Evolutionary conservation across 2,113 vertebrate species (phyloP).

Genomic region (Dendropsophus ebraccatus): DNA sequence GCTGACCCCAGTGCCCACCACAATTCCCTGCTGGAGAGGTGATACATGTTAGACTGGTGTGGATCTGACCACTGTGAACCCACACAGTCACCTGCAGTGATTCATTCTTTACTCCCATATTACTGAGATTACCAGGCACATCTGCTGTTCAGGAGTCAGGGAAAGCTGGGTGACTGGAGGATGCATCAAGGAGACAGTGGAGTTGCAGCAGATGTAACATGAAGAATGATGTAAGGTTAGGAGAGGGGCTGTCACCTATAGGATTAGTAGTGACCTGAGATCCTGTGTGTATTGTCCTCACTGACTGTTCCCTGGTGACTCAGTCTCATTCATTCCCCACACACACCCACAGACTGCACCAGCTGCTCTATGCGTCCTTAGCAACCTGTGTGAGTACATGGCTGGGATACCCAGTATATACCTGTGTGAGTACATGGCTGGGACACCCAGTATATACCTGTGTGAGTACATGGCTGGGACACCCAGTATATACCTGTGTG

Average conservation of each 20-base stretch:
- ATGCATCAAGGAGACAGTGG: no score
- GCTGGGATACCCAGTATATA: background rate
- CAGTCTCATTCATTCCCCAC: background rate
- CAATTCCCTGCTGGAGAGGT: no score
- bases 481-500: background rate
- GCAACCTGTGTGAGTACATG: background rate
- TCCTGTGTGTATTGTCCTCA: background rate
- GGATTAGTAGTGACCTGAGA: background rate
- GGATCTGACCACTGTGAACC: no score
- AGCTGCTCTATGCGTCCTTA: slow-evolving; percentile 23
- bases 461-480: background rate
- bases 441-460: background rate
- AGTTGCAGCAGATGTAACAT: no score
- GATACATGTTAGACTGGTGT: no score
- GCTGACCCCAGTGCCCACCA: no score
- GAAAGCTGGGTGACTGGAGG: no score
- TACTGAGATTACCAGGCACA: no score
- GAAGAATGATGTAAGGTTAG: no score
- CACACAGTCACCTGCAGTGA: no score
- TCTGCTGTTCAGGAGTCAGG: no score
- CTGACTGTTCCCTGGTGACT: background rate
- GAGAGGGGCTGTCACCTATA: background rate
- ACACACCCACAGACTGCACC: background rate
- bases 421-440: background rate
- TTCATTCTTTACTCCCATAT: no score